These are phyloP conservation scores for Siniperca obscura DNA, from an alignment of 2,797 vertebrate species.

Conservation along the genomic window DNA sequence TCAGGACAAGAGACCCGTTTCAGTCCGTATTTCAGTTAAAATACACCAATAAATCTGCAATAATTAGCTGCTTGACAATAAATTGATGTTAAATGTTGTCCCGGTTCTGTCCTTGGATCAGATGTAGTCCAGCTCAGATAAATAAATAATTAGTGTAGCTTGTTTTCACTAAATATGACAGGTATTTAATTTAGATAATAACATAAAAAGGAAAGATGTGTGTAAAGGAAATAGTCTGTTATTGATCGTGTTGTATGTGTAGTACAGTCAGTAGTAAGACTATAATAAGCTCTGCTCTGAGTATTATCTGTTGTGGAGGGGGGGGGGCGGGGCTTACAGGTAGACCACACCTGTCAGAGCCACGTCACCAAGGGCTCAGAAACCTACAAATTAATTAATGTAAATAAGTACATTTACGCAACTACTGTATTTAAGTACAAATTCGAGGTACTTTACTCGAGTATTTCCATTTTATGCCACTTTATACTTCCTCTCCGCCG, in stretches of 20 bases:
- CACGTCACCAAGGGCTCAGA: not conserved
- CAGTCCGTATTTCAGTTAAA: not conserved
- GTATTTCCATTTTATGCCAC: not conserved
- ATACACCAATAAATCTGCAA: not conserved
- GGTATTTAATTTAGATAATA: not conserved
- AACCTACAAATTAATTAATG: not conserved
- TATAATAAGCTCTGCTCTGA: slow-evolving; percentile 29
- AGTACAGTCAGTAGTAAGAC: slow-evolving; percentile 20
- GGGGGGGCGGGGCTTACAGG: slow-evolving; percentile 61
- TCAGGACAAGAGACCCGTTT: slow-evolving; percentile 2
- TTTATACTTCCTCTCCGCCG: no score
- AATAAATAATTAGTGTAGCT: slow-evolving; percentile 30
- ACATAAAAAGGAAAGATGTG: not conserved
- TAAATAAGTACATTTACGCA: not conserved
- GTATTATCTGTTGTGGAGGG: slow-evolving; percentile 53
- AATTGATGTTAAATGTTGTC: not conserved
- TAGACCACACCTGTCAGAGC: slow-evolving; percentile 29
- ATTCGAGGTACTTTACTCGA: not conserved
- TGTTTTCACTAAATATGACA: not conserved
- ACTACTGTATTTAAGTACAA: not conserved
- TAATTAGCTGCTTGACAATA: not conserved
- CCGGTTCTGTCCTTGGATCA: not conserved
- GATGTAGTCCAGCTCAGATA: slow-evolving; percentile 13
- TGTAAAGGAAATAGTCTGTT: slow-evolving; percentile 17
- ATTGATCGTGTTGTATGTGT: slow-evolving; percentile 4